Percentiles rank a stretch among this genome's conserved stretches.
Conservation (phyloP, 2,797 vertebrate genomes). For the Chloroceryle inda region DNA sequence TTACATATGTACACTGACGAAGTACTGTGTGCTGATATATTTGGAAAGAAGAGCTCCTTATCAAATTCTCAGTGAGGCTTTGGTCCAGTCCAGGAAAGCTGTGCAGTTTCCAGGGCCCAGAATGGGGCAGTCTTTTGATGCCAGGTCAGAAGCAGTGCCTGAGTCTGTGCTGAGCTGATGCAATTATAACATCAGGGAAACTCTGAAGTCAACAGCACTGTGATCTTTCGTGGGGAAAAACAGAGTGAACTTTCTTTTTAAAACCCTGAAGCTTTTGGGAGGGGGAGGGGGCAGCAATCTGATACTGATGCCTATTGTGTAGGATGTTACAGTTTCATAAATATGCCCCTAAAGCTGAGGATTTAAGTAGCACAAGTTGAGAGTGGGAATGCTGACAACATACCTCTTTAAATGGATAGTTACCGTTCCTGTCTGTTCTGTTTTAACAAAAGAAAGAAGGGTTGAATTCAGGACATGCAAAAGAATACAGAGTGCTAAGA, state of each 20-base stretch:
- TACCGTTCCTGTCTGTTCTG: conserved; percentile 14
- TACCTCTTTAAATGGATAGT: background rate
- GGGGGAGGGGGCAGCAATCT: background rate
- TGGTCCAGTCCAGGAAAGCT: background rate
- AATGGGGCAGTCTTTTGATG: background rate
- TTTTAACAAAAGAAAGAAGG: background rate
- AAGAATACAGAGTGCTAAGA: background rate
- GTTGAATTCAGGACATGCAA: background rate
- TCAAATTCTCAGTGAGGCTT: background rate
- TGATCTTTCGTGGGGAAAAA: background rate
- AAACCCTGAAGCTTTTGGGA: background rate
- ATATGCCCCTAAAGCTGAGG: background rate
- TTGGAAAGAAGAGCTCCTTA: background rate
- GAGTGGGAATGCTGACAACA: background rate
- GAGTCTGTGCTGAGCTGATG: background rate
- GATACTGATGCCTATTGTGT: background rate
- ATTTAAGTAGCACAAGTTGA: background rate
- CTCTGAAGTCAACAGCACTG: background rate
- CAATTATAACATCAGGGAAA: background rate
- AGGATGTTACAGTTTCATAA: background rate
- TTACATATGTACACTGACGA: background rate
- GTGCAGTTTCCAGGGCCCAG: background rate
- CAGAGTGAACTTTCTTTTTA: background rate
- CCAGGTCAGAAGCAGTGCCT: background rate
- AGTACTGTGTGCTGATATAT: background rate